phyloP scores from a whole-genome alignment of 1,140 invertebrate species.

The Teleopsis dalmanni region DNA sequence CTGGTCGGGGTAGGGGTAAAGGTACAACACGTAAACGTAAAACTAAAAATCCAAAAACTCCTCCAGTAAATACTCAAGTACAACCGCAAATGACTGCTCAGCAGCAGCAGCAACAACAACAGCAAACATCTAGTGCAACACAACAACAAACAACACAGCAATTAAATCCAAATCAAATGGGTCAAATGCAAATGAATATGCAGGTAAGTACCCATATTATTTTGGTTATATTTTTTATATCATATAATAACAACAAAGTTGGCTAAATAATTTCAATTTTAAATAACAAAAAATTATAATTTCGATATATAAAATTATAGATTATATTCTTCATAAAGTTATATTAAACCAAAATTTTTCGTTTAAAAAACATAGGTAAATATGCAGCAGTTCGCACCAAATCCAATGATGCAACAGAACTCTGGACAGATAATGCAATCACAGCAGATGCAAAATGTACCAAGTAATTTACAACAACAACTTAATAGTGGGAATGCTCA shows the following conservation, averaged over 20 bases:
- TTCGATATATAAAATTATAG: too few relatives aligned
- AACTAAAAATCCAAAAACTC: conserved; percentile 41
- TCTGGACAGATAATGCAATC: conserved; percentile 21
- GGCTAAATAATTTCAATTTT: too few relatives aligned
- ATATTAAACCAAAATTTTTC: background rate
- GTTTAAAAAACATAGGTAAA: conserved; percentile 21
- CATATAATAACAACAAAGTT: too few relatives aligned
- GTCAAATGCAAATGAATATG: conserved; percentile 40
- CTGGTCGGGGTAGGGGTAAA: conserved; percentile 45
- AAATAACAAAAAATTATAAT: too few relatives aligned
- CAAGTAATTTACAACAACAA: conserved; percentile 34
- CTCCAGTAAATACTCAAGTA: conserved; percentile 44
- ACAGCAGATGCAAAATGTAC: conserved; percentile 32
- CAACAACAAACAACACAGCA: conserved; percentile 13
- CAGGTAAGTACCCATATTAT: conserved; percentile 20
- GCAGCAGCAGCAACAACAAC: conserved; percentile 40
- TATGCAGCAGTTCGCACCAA: conserved; percentile 37
- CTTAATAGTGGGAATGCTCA: conserved; percentile 29
- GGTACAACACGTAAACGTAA: conserved; percentile 45
- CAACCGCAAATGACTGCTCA: conserved; percentile 57
- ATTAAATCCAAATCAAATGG: conserved; percentile 32
- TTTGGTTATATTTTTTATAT: background rate
- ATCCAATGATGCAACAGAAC: conserved; percentile 33
- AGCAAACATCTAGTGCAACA: conserved; percentile 16
- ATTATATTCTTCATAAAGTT: too few relatives aligned